phyloP scores from a whole-genome alignment of 1,140 invertebrate species.

The Hydropsyche tenuis region DNA sequence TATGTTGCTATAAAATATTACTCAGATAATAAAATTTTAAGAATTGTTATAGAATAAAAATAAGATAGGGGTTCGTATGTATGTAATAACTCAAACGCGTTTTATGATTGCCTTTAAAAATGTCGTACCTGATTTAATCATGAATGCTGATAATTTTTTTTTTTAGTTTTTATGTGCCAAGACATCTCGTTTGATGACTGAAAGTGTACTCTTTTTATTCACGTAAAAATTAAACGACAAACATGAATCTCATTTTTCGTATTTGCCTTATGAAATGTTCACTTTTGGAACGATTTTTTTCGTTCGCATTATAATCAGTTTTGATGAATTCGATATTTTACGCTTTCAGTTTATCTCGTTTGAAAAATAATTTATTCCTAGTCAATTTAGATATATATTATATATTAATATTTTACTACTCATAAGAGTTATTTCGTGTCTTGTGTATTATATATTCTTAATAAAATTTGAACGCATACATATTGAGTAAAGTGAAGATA shows the following conservation, averaged over 20 bases:
- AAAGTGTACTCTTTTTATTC: not conserved
- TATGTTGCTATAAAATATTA: too few species aligned
- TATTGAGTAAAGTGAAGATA: too few species aligned
- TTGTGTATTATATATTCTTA: not conserved
- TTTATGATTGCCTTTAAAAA: constrained; percentile 30
- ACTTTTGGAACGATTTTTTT: too few species aligned
- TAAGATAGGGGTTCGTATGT: too few species aligned
- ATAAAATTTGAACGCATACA: not conserved
- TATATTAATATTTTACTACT: not conserved
- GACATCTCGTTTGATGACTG: not conserved
- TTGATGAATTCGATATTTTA: too few species aligned
- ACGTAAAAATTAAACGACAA: not conserved
- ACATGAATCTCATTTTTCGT: too few species aligned
- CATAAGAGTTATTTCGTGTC: constrained; percentile 3
- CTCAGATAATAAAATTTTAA: too few species aligned
- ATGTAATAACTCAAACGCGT: too few species aligned
- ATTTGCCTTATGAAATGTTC: too few species aligned
- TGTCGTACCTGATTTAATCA: constrained; percentile 28
- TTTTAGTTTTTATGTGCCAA: constrained; percentile 26
- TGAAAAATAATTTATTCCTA: constrained; percentile 17
- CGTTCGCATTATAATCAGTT: too few species aligned
- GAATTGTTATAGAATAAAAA: too few species aligned
- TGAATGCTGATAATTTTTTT: constrained; percentile 3
- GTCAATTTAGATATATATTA: constrained; percentile 3
- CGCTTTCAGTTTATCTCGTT: not conserved